phyloP scores from a whole-genome alignment of 2,113 vertebrate genomes.

The Suricata suricatta region DNA sequence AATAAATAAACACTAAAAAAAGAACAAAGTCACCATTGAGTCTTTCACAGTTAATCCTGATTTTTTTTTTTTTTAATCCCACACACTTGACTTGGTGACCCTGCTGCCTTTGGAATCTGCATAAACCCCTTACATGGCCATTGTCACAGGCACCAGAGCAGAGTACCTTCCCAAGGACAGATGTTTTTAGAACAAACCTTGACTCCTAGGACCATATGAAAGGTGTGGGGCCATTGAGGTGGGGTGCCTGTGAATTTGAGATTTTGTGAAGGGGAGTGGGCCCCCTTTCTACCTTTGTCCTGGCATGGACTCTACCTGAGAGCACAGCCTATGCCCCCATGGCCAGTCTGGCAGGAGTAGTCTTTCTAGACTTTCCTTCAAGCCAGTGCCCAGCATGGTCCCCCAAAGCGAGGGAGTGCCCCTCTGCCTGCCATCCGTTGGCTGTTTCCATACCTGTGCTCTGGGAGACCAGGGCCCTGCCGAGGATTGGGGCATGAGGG shows the following conservation, averaged over 20 bases:
- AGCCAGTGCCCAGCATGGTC: neutral
- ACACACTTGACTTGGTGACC: neutral
- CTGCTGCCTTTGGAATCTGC: neutral
- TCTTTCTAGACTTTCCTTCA: neutral
- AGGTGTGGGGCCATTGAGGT: neutral
- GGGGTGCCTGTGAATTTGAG: neutral
- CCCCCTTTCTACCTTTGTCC: neutral
- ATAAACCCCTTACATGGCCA: too few relatives aligned
- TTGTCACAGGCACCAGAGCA: neutral
- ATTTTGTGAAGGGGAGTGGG: neutral
- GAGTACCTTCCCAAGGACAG: neutral
- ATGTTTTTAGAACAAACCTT: neutral
- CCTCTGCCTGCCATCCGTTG: neutral
- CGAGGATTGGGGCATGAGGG: neutral
- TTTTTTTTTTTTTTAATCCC: neutral
- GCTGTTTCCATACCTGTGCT: neutral
- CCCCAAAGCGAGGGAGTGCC: too few relatives aligned
- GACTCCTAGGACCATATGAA: neutral
- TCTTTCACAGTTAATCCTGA: neutral
- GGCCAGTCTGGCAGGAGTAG: neutral
- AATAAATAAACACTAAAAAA: too few relatives aligned
- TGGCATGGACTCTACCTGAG: neutral
- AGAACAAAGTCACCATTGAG: neutral
- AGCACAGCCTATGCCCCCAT: neutral
- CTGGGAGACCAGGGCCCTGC: fast-evolving